Evolutionary conservation across 2,113 vertebrate genomes (phyloP).

Genomic region (Alligator mississippiensis): DNA sequence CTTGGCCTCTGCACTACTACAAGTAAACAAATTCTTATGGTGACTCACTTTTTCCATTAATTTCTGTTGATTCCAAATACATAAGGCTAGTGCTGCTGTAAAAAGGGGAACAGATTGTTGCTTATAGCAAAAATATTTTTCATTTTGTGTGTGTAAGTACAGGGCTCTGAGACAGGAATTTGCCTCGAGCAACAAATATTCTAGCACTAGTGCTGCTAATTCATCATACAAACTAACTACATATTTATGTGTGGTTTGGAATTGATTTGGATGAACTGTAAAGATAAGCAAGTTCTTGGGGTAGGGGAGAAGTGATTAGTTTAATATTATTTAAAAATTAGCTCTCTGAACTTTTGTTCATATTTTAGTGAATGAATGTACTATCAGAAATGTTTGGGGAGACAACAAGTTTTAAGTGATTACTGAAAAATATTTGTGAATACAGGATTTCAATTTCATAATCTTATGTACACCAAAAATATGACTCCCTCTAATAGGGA

Average conservation of each 20-base stretch:
- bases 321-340: background rate
- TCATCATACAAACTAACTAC: background rate
- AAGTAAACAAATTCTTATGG: background rate
- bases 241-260: background rate
- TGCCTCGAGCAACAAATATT: background rate
- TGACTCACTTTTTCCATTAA: background rate
- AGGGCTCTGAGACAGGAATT: background rate
- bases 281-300: background rate
- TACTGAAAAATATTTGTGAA: slow-evolving; percentile 8
- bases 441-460: slow-evolving; percentile 22
- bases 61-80: background rate
- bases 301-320: background rate
- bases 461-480: slow-evolving; percentile 14
- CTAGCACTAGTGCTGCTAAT: background rate
- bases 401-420: background rate
- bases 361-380: slow-evolving; percentile 27
- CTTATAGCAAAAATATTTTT: background rate
- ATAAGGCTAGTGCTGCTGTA: background rate
- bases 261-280: background rate
- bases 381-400: slow-evolving; percentile 18
- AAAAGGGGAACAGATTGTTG: background rate
- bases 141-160: background rate
- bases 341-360: slow-evolving; percentile 10
- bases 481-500: background rate
- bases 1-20: background rate